Base-by-base conservation (phyloP, 2,888 invertebrate genomes). In the Epinotia demarniana region DNA sequence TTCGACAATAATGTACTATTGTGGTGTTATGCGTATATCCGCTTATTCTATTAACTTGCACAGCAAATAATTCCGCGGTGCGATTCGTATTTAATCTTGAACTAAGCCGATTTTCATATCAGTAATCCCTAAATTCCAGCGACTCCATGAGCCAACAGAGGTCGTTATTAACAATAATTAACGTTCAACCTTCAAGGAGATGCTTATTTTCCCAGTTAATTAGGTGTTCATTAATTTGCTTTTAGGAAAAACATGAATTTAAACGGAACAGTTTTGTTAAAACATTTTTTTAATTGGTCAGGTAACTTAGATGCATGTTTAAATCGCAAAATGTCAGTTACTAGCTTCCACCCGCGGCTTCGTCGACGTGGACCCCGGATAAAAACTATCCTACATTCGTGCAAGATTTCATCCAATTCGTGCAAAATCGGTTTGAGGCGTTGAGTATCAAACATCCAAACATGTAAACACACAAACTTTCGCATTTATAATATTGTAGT, bases 81-180 rank as follows among this genome's bases (percentile, higher is more conserved):
- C 78, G 81, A 84, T 85, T 86, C 84, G 85, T 86, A 87, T 86
- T 88, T 86, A 88, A 88, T 85, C 85, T 85, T 85, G 80, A 82
- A 78, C 82, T 85, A 87, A 88, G 85, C 86, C 85, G 86, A 86
- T 87, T 87, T 88, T 87, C 87, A 88, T 89, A 87, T 86, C 79
- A 82, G 85, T 89, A 85, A 89, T 87, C 86, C 82, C 77, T 77
- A 73, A 84, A 84, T 85, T 84, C 78, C 77, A 82, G 82, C 82
- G 80, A 84, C 85, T 85, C 84, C 82, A 82, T 82, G 79, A 81
- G 81, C 83, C 81, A 80, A 83, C 82, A 82, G 83, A 81, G 80
- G 79, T 79, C 83, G 81, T 84, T 83, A 87, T 87, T 86, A 86
- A 85, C 84, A 79, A 83, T 85, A 84, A 86, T 85, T 84, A 83